Conservation (phyloP, 2,113 vertebrate species). For the Mesembrinibis cayennensis region DNA sequence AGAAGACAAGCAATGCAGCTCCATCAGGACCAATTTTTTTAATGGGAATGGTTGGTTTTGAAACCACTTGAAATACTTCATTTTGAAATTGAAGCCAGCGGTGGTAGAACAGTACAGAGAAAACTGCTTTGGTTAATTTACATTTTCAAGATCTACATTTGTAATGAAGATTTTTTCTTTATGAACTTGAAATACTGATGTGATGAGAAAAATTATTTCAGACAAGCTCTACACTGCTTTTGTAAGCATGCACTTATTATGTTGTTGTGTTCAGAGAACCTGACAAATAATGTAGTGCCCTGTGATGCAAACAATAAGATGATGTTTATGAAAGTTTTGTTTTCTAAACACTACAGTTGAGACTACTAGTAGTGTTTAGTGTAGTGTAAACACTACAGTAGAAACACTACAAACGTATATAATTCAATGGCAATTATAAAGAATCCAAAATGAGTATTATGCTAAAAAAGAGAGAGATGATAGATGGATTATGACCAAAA, state of each 20-base stretch:
- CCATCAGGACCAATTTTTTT: background rate
- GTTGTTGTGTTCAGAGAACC: background rate
- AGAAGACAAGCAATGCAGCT: background rate
- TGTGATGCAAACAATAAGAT: background rate
- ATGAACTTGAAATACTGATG: background rate
- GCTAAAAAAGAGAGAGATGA: background rate
- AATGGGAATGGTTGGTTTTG: background rate
- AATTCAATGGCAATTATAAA: background rate
- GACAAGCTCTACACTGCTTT: background rate
- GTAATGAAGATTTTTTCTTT: background rate
- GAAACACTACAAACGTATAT: background rate
- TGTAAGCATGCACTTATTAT: background rate
- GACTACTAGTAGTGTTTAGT: background rate
- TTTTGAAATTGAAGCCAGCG: background rate
- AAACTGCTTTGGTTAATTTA: background rate
- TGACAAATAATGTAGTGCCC: background rate
- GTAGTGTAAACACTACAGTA: background rate
- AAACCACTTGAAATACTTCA: background rate
- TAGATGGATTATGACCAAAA: background rate
- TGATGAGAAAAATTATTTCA: background rate
- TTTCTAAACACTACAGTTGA: background rate
- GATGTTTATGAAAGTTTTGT: background rate
- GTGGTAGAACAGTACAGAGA: background rate
- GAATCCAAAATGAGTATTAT: background rate
- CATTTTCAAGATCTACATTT: background rate